These are phyloP conservation scores for Synergus gifuensis DNA, from an alignment of 2,888 invertebrate species.

Conservation along the genomic window DNA sequence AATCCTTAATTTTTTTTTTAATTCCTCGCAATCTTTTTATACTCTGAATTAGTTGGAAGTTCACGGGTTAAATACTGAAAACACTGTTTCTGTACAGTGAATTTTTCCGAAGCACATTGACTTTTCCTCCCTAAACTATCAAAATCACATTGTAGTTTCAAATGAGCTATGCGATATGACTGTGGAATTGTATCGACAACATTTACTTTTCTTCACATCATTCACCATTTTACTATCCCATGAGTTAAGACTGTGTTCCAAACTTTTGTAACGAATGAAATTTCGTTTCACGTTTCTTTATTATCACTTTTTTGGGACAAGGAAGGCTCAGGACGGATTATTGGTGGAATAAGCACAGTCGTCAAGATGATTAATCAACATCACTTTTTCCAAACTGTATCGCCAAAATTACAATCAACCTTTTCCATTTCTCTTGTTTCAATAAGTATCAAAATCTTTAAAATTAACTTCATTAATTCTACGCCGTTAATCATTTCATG, in stretches of 20 bases:
- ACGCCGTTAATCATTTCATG: neutral
- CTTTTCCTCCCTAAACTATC: neutral
- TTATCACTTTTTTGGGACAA: constrained; percentile 27
- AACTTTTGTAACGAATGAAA: constrained; percentile 18
- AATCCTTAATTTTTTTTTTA: no score
- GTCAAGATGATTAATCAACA: neutral
- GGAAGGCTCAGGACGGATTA: constrained; percentile 4
- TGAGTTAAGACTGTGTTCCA: constrained; percentile 20
- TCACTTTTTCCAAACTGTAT: neutral
- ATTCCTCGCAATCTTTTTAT: no score
- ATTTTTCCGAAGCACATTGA: constrained; percentile 36
- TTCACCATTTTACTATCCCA: neutral
- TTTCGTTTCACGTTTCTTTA: constrained; percentile 8
- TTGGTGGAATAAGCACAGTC: constrained; percentile 18
- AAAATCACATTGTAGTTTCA: constrained; percentile 22
- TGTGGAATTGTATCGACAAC: neutral
- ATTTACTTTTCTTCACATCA: neutral
- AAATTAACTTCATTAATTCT: no score
- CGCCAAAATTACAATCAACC: neutral
- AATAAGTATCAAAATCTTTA: no score
- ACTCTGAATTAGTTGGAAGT: no score
- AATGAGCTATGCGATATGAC: neutral
- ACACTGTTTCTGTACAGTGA: constrained; percentile 17
- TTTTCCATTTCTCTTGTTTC: neutral
- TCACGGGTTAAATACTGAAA: neutral